Evolutionary conservation across 2,113 vertebrate genomes (phyloP), one percentile per base, ranked within the genome.

Genomic region (Coryphaenoides rupestris): DNA sequence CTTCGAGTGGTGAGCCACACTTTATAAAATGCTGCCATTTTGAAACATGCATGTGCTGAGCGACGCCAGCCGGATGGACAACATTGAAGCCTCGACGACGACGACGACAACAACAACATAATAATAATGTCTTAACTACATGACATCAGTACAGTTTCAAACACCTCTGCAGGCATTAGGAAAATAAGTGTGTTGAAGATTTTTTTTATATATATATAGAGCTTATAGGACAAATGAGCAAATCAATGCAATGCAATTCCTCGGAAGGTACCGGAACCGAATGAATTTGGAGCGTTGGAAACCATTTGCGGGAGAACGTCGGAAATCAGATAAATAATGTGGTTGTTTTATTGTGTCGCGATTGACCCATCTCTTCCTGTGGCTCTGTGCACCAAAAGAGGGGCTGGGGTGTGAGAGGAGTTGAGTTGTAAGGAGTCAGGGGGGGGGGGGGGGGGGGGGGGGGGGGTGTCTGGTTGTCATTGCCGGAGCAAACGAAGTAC

Each of bases 211-310:
- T n/a, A n/a, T n/a, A n/a, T 88, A 88, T 90, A 72, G 58, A 55
- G 59, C n/a, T 76, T 66, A 60, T 57, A 78, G 54, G 60, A 73
- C 67, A 79, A 70, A 84, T 40, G 59, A 69, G 74, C 68, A 77
- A 82, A 69, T 75, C 68, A 77, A 82, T 79, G 75, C 78, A n/a
- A n/a, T n/a, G n/a, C n/a, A n/a, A 87, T 83, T 88, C 77, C 65
- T 80, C 72, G 21, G 60, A 83, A 80, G 19, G 64, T 58, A 82
- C 75, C 68, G 72, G 58, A 78, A 80, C 56, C 72, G 70, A 84
- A 63, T 12, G 57, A 19, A 62, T 75, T 69, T 76, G 53, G 16
- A 73, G 67, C n/a, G n/a, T n/a, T 40, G 33, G 33, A 40, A 40
- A 40, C 33, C 9, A 40, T n/a, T n/a, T 40, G 33, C 33, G 9